Percentiles rank a stretch among this genome's conserved stretches.
Conservation (phyloP, 1,140 invertebrate species). For the Cydia strobilella region DNA sequence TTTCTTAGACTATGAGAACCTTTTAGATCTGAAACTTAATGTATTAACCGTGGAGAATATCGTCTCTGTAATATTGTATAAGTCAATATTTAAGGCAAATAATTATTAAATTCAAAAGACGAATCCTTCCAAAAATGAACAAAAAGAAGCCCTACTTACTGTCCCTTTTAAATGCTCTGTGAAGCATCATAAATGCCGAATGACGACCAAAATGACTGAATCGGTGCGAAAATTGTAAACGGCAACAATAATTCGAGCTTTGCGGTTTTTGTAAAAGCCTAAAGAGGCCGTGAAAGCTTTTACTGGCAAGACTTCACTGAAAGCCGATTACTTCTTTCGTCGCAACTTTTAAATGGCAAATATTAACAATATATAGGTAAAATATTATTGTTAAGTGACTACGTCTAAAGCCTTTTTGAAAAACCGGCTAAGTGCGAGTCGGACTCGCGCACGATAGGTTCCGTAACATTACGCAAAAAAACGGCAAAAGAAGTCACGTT, state of each 20-base stretch:
- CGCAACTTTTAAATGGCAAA: conserved; percentile 57
- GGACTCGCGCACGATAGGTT: too few relatives aligned
- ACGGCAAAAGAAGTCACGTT: too few relatives aligned
- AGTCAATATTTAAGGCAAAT: background rate
- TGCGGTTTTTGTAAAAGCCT: conserved; percentile 52
- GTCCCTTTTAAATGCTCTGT: conserved; percentile 5
- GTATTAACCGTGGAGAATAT: too few relatives aligned
- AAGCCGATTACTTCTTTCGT: conserved; percentile 62
- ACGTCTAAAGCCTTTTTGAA: background rate
- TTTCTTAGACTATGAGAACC: too few relatives aligned
- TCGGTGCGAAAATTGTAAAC: conserved; percentile 50
- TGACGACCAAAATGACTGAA: conserved; percentile 41
- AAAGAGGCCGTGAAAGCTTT: conserved; percentile 58
- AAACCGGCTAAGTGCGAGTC: too few relatives aligned
- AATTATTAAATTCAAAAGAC: background rate
- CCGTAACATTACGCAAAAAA: too few relatives aligned
- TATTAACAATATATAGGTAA: conserved; percentile 43
- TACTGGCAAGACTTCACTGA: conserved; percentile 57
- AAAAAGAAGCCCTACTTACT: background rate
- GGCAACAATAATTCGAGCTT: conserved; percentile 60
- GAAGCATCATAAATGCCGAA: conserved; percentile 26
- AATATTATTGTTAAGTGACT: conserved; percentile 39
- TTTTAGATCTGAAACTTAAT: too few relatives aligned
- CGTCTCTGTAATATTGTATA: too few relatives aligned
- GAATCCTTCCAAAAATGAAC: background rate